Evolutionary conservation across 2,113 vertebrate species (phyloP).

Genomic region (Todiramphus chloris): DNA sequence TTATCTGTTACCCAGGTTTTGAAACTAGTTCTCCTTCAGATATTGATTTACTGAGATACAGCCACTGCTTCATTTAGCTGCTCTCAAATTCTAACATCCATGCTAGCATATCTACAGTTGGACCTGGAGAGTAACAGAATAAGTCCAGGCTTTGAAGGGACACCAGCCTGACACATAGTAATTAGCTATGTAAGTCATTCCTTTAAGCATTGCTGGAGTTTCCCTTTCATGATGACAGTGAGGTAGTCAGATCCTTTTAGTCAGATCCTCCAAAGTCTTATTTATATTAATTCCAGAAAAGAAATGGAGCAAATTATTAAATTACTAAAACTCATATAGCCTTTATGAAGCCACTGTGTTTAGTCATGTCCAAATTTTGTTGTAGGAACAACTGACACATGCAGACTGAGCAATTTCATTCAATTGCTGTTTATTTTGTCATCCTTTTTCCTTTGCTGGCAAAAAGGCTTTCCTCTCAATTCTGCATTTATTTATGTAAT

Average conservation of each 20-base stretch:
- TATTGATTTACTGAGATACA: not conserved
- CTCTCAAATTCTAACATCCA: not conserved
- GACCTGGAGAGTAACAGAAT: not conserved
- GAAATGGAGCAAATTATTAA: not conserved
- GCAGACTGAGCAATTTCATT: not conserved
- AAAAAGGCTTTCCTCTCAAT: not conserved
- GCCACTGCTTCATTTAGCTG: not conserved
- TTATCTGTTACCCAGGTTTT: not conserved
- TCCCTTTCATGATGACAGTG: not conserved
- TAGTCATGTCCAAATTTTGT: not conserved
- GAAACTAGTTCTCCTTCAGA: not conserved
- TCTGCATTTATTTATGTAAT: constrained; percentile 8
- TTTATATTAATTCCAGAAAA: not conserved
- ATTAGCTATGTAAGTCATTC: not conserved
- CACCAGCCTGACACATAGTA: not conserved
- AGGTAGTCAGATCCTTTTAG: not conserved
- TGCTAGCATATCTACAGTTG: not conserved
- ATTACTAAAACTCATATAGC: not conserved
- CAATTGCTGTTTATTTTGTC: not conserved
- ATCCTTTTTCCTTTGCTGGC: not conserved
- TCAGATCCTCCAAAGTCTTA: not conserved
- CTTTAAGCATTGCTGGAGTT: not conserved
- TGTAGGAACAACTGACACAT: not conserved
- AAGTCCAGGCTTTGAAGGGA: not conserved
- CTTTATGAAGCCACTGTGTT: not conserved